Base-by-base conservation (phyloP, 1,140 invertebrate species). In the Cylas formicarius region DNA sequence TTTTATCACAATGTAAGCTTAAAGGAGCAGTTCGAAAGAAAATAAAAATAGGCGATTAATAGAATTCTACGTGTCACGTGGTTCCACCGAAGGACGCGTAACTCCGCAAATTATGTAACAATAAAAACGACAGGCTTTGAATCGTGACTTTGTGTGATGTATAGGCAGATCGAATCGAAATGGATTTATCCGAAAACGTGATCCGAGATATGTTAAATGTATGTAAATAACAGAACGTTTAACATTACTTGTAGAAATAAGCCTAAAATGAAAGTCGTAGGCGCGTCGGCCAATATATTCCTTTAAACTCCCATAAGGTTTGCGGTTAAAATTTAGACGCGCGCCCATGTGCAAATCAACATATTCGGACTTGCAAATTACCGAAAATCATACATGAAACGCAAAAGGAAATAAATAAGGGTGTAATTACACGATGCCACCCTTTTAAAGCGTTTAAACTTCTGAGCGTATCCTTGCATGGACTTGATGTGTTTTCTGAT, bases 171-270 rank as follows among this genome's bases (percentile, higher is more conserved):
- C 46, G 42, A 48, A 41, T 41, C 45, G 26, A 32, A 48, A 36
- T 37, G 46, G 26, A 20, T 41, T 48, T 48, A 48, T 48, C 46
- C 31, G 46, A 48, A 48, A 43, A 48, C 46, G 46, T 48, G 46
- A 48, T 48, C 46, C 38, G 43, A 48, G 46, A 19, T 38, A 48
- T 40, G 43, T 48, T 48, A 48, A 48, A 35, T 21, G 45, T 48
- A 48, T 48, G 46, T 38, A 48, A 48, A 48, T 48, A 48, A 41
- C 45, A 34, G 34, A 48, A 41, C 24, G 24, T 21, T 48, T 48
- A 48, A n/a, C 37, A 22, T 13, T 40, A 48, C 28, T 36, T 42
- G 39, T 34, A 43, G 36, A 36, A 48, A 17, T 48, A 33, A 43
- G 43, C 39, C 32, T 42, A 34, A 48, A 42, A n/a, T n/a, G n/a